These are phyloP conservation scores for Xanthia icteritia DNA, from an alignment of 2,888 invertebrate genomes.

Conservation along the genomic window DNA sequence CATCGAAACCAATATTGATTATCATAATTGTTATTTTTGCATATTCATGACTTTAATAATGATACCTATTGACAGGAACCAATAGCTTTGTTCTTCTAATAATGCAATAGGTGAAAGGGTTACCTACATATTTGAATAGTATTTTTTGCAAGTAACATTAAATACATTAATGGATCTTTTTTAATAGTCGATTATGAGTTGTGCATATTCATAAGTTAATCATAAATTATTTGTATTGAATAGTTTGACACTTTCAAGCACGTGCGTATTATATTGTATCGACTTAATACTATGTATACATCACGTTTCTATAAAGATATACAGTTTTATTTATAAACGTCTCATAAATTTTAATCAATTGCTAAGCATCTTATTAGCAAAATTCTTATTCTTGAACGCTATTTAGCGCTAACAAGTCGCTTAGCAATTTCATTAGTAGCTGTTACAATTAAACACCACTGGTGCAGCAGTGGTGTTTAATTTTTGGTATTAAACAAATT, in stretches of 20 bases:
- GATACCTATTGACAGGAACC: conserved; percentile 62
- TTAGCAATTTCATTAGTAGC: too few species aligned
- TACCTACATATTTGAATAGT: conserved; percentile 47
- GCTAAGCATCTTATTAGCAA: too few species aligned
- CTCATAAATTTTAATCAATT: too few species aligned
- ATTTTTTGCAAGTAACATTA: conserved; percentile 68
- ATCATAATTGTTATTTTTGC: conserved; percentile 86
- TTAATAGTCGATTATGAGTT: conserved; percentile 57
- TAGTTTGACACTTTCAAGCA: conserved; percentile 34
- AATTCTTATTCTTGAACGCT: too few species aligned
- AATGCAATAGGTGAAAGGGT: conserved; percentile 66
- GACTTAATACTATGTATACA: background rate
- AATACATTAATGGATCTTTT: conserved; percentile 53
- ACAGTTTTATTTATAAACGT: too few species aligned
- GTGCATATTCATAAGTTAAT: conserved; percentile 85
- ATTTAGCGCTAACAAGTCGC: too few species aligned
- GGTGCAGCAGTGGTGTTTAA: too few species aligned
- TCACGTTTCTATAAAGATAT: background rate
- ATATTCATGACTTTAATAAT: conserved; percentile 84
- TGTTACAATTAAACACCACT: too few species aligned
- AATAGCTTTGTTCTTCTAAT: conserved; percentile 61
- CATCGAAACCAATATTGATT: conserved; percentile 84
- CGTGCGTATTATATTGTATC: background rate
- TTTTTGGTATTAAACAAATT: too few species aligned
- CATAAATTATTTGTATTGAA: conserved; percentile 74